Evolutionary conservation across 1,140 invertebrate genomes (phyloP), one percentile per base, ranked within the genome.

Genomic region (Halyomorpha halys): DNA sequence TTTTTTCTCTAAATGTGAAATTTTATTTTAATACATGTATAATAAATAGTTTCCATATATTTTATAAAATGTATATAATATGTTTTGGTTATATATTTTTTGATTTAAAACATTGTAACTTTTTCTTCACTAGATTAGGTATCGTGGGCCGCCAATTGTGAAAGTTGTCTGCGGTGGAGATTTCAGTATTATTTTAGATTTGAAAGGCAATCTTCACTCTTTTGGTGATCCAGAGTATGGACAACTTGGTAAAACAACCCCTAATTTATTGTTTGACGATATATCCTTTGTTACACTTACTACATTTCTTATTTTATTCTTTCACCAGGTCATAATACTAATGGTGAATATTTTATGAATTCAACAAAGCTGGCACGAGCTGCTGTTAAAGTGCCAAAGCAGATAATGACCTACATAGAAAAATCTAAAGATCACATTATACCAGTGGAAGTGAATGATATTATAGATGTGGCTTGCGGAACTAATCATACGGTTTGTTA

Each of bases 141-240:
- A 79, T 68, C 78, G 77, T 70, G 89, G 90, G 21, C 83, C 86
- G 18, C 89, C 89, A 8, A 85, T 94, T 65, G 80, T 89, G 9
- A 88, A 91, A 74, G 81, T 96, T 44, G 87, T 87, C 0, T 95
- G 91, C 73, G 94, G 94, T 6, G 91, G 84, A 3, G 93, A 96
- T 64, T 97, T 95, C 74, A 92, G 89, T 23, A 86, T 94, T 74
- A 89, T 96, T 56, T 74, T 94, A 23, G 92, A 96, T 73, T 85
- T 89, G 63, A 89, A 91, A 74, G 93, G 93, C 13, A 85, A 84
- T 64, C 75, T 96, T 13, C 89, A 92, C 74, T 91, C 91, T 0
- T 97, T 96, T 74, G 94, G 94, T 6, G 82, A 87, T 65, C 94
- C 94, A 0, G 92, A 96, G 71, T 92, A 92, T 76, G 94, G 94